These are phyloP conservation scores for Plumapathes pennacea DNA, from an alignment of 92 coral and sea anemone genomes.

Conservation along the genomic window DNA sequence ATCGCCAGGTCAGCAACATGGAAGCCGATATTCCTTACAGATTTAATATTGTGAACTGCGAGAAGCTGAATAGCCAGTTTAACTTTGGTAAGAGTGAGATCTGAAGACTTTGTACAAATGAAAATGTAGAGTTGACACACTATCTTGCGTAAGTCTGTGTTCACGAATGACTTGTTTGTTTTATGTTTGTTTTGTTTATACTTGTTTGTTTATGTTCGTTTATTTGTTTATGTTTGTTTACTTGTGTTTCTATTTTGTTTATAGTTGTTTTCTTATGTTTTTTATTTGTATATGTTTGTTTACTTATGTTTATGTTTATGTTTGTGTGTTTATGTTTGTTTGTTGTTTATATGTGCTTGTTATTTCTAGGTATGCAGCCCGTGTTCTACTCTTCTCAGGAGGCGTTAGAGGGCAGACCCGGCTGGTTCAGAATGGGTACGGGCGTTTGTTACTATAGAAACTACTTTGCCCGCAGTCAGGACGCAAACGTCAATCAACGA, in stretches of 20 bases:
- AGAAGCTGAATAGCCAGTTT: slow-evolving; percentile 92
- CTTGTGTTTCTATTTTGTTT: too few relatives aligned
- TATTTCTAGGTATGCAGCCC: slow-evolving; percentile 89
- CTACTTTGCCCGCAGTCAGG: slow-evolving; percentile 76
- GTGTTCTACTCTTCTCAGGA: slow-evolving; percentile 82
- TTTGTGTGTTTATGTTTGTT: too few relatives aligned
- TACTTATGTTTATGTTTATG: too few relatives aligned
- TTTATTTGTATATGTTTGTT: too few relatives aligned
- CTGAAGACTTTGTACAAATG: neutral
- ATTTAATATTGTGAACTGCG: slow-evolving; percentile 95
- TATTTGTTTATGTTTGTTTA: too few relatives aligned
- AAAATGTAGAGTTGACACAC: too few relatives aligned
- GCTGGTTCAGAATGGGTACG: slow-evolving; percentile 88
- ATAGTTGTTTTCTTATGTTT: too few relatives aligned
- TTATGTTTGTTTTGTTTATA: too few relatives aligned
- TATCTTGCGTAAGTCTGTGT: too few relatives aligned
- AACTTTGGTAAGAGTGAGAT: slow-evolving; percentile 76
- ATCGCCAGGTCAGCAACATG: slow-evolving; percentile 84
- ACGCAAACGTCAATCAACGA: slow-evolving; percentile 56
- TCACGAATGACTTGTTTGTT: too few relatives aligned
- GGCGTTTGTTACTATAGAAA: slow-evolving; percentile 90
- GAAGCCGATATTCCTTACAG: slow-evolving; percentile 90
- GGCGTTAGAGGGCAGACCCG: slow-evolving; percentile 87
- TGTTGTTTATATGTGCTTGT: too few relatives aligned
- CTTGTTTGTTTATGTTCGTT: too few relatives aligned